These are phyloP conservation scores for Piprites chloris DNA, from an alignment of 2,113 vertebrate species.

Conservation along the genomic window DNA sequence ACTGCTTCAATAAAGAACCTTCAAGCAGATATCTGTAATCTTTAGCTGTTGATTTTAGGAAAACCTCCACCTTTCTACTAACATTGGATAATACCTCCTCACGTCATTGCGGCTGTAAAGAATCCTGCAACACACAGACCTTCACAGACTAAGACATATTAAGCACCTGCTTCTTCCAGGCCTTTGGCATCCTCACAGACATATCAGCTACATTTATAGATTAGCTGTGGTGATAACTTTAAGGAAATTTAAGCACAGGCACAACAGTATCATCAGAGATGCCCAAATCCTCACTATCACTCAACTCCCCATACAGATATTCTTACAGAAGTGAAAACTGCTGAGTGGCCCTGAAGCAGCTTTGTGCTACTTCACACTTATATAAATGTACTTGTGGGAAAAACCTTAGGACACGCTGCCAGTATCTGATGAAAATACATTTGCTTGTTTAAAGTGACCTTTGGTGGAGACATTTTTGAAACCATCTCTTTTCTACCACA, in stretches of 20 bases:
- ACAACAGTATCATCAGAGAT: background rate
- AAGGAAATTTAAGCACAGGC: background rate
- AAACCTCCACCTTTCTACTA: background rate
- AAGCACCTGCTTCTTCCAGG: background rate
- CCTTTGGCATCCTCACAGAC: background rate
- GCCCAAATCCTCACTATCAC: background rate
- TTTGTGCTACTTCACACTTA: background rate
- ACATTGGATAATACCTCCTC: background rate
- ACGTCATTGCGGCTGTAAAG: background rate
- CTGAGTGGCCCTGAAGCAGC: background rate
- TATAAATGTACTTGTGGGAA: background rate
- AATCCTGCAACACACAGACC: background rate
- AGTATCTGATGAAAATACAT: background rate
- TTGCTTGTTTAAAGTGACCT: background rate
- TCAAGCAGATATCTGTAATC: background rate
- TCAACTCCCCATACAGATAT: background rate
- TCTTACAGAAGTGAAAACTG: background rate
- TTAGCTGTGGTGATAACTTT: background rate
- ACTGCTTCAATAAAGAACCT: background rate
- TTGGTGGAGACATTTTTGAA: background rate
- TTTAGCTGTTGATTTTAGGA: background rate
- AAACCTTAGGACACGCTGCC: background rate
- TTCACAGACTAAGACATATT: background rate
- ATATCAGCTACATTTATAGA: background rate
- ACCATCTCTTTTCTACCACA: background rate